phyloP scores from a whole-genome alignment of 2,797 vertebrate genomes.

The Aulostomus chinensis region DNA sequence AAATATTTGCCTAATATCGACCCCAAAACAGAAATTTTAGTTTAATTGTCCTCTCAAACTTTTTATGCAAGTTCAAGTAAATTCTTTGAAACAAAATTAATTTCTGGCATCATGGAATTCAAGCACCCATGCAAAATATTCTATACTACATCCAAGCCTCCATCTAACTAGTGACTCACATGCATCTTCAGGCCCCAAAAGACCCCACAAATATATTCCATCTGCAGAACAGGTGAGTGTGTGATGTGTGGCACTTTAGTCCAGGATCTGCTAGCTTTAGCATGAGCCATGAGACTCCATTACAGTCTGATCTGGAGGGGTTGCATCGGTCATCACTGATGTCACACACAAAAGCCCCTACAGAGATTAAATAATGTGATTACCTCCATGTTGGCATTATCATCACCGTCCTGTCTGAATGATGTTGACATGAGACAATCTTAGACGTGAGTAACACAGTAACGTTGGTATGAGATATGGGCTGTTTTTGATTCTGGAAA shows the following conservation, averaged over 20 bases:
- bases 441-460: not conserved
- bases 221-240: slow-evolving; percentile 6
- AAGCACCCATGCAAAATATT: slow-evolving; percentile 5
- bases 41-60: too few relatives aligned
- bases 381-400: slow-evolving; percentile 17
- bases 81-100: not conserved
- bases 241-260: slow-evolving; percentile 1
- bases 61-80: not conserved
- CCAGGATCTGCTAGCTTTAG: slow-evolving; percentile 36
- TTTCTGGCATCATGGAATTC: slow-evolving; percentile 8
- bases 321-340: slow-evolving; percentile 64
- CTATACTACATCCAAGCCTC: not conserved
- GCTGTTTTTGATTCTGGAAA: too few relatives aligned
- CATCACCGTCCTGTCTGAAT: not conserved
- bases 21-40: too few relatives aligned
- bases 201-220: not conserved
- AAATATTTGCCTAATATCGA: not conserved
- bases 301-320: slow-evolving; percentile 47
- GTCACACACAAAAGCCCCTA: slow-evolving; percentile 33
- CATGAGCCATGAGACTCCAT: slow-evolving; percentile 39
- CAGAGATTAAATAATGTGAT: slow-evolving; percentile 37
- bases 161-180: slow-evolving; percentile 24
- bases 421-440: not conserved
- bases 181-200: slow-evolving; percentile 13
- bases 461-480: not conserved